A percentile compares a stretch with the other conserved stretches of the same genome.
These are phyloP conservation scores for Hetaerina americana DNA, from an alignment of 1,140 invertebrate species.

Conservation along the genomic window DNA sequence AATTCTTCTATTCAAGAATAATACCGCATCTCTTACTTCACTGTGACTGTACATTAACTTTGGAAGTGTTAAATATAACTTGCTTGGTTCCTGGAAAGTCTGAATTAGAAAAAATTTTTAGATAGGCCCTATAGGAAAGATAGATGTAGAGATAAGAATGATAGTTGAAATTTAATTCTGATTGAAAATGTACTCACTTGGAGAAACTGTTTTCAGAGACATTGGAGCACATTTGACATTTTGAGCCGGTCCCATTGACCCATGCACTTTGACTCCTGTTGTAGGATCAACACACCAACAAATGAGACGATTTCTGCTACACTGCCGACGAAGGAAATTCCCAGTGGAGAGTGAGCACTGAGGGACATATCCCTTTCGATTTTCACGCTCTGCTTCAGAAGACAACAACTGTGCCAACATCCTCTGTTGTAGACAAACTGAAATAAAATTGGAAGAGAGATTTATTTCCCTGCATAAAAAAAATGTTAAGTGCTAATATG, in stretches of 20 bases:
- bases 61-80: too few relatives aligned
- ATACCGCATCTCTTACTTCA: too few relatives aligned
- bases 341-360: conserved; percentile 54
- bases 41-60: too few relatives aligned
- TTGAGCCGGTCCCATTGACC: conserved; percentile 61
- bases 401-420: conserved; percentile 61
- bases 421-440: conserved; percentile 55
- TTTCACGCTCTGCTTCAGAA: conserved; percentile 54
- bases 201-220: not conserved
- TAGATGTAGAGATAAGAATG: too few relatives aligned
- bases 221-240: conserved; percentile 44
- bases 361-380: conserved; percentile 62
- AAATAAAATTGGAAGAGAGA: too few relatives aligned
- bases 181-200: conserved; percentile 1
- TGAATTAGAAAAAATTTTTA: too few relatives aligned
- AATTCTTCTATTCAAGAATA: too few relatives aligned
- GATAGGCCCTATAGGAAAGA: too few relatives aligned
- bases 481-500: too few relatives aligned
- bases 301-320: conserved; percentile 66
- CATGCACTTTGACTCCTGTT: conserved; percentile 56
- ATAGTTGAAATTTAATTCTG: conserved; percentile 7
- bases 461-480: too few relatives aligned
- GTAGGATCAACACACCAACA: conserved; percentile 71
- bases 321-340: conserved; percentile 54
- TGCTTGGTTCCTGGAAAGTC: too few relatives aligned